Evolutionary conservation across 2,797 vertebrate species (phyloP).

Genomic region (Pseudotriccus pelzelni): DNA sequence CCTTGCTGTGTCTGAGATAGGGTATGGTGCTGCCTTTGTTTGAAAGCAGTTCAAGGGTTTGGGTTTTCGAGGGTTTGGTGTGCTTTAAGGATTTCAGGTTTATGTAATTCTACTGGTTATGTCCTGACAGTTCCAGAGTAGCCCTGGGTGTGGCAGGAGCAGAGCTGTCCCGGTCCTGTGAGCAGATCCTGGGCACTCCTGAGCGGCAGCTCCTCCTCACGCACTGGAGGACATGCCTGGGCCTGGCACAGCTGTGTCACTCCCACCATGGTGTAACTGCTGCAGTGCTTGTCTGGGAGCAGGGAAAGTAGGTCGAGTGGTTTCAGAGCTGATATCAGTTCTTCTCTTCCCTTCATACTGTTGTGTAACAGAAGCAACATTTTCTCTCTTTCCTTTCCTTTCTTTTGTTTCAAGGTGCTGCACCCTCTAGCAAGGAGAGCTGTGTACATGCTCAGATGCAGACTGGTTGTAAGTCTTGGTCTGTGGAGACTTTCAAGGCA

Average conservation of each 20-base stretch:
- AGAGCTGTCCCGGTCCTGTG: background rate
- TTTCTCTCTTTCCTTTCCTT: background rate
- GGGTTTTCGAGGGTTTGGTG: accelerated
- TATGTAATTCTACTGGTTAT: background rate
- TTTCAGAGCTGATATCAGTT: background rate
- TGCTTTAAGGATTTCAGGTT: background rate
- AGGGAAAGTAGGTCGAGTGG: background rate
- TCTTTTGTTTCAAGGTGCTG: background rate
- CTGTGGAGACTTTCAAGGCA: background rate
- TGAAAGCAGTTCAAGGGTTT: background rate
- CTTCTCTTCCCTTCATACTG: background rate
- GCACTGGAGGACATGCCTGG: background rate
- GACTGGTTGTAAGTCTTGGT: background rate
- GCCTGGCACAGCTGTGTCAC: background rate
- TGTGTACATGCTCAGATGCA: background rate
- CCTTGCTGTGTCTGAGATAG: background rate
- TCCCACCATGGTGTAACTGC: background rate
- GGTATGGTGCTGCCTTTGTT: background rate
- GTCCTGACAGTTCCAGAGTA: accelerated
- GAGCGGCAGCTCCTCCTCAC: background rate
- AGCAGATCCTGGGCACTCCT: accelerated
- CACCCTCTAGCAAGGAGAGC: background rate
- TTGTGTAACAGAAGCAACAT: background rate
- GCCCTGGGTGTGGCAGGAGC: background rate
- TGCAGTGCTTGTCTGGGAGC: background rate